phyloP scores from a whole-genome alignment of 2,888 invertebrate genomes.

The Muschampia plurimacula region DNA sequence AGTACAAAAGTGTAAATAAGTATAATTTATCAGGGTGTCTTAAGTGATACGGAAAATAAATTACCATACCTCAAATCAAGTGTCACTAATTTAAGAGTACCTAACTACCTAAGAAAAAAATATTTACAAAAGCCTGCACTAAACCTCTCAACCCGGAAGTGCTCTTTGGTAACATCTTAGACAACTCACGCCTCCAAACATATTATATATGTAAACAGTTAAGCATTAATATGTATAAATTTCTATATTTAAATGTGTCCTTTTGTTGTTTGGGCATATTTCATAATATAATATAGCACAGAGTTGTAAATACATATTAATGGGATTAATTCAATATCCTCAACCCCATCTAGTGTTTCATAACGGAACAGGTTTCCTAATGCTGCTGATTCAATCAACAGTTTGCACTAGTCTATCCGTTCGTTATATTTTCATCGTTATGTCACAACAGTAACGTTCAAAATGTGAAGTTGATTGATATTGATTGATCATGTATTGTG shows the following conservation, averaged over 20 bases:
- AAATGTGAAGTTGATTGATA: constrained; percentile 7
- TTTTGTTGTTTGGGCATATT: neutral
- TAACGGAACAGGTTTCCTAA: constrained; percentile 9
- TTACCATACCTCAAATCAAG: neutral
- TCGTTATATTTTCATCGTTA: constrained; percentile 16
- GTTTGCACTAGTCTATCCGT: constrained; percentile 2
- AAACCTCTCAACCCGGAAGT: constrained; percentile 14
- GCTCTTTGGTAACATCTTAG: constrained; percentile 31
- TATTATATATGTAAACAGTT: constrained; percentile 1
- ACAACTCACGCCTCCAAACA: neutral
- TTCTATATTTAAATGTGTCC: neutral
- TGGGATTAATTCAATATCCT: constrained; percentile 3
- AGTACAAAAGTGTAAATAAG: neutral
- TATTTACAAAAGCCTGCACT: constrained; percentile 29
- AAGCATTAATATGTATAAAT: neutral
- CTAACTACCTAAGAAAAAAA: constrained; percentile 6
- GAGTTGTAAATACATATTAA: constrained; percentile 17
- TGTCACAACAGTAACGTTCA: constrained; percentile 9
- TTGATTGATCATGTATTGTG: neutral
- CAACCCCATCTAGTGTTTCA: constrained; percentile 16
- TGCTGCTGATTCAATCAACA: neutral
- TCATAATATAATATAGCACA: constrained; percentile 3
- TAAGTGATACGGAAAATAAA: constrained; percentile 11
- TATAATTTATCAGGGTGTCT: neutral
- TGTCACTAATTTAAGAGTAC: neutral